Evolutionary conservation across 2,888 invertebrate genomes (phyloP).

Genomic region (Strigamia crassipes): DNA sequence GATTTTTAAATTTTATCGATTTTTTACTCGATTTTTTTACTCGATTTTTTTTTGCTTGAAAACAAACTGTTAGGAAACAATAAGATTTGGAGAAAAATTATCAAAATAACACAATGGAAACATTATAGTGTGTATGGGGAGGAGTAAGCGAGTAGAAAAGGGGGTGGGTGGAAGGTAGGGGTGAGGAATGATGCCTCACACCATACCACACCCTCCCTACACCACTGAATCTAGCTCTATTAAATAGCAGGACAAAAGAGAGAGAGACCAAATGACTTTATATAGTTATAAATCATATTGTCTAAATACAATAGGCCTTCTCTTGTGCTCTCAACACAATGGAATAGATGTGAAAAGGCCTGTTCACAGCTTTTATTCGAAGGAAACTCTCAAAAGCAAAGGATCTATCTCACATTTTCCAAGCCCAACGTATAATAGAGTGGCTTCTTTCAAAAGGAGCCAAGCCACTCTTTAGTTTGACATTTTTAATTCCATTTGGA

Average conservation of each 20-base stretch:
- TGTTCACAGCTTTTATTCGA: conserved; percentile 23
- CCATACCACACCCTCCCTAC: conserved; percentile 16
- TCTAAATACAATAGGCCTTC: conserved; percentile 36
- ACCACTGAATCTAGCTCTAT: conserved; percentile 21
- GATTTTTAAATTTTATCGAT: too few species aligned
- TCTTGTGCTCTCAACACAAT: conserved; percentile 19
- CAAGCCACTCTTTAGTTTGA: conserved; percentile 27
- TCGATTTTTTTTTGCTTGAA: background rate
- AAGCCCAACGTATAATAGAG: conserved; percentile 21
- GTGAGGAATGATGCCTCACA: conserved; percentile 21
- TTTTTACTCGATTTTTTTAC: too few species aligned
- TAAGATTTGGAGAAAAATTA: conserved; percentile 10
- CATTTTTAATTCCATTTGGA: conserved; percentile 36
- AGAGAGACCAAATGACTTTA: conserved; percentile 41
- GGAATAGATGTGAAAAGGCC: background rate
- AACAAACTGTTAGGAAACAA: background rate
- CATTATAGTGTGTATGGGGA: conserved; percentile 11
- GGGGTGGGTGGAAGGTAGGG: conserved; percentile 21
- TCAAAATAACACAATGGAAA: conserved; percentile 17
- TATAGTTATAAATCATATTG: conserved; percentile 43
- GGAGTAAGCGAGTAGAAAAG: conserved; percentile 5
- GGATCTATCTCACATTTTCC: conserved; percentile 21
- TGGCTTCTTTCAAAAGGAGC: conserved; percentile 21
- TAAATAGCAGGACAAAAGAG: conserved; percentile 25
- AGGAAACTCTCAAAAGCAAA: conserved; percentile 28